A percentile compares a stretch with the other conserved stretches of the same genome.
phyloP scores from a whole-genome alignment of 1,140 invertebrate species.

The Drosophila bocki region DNA sequence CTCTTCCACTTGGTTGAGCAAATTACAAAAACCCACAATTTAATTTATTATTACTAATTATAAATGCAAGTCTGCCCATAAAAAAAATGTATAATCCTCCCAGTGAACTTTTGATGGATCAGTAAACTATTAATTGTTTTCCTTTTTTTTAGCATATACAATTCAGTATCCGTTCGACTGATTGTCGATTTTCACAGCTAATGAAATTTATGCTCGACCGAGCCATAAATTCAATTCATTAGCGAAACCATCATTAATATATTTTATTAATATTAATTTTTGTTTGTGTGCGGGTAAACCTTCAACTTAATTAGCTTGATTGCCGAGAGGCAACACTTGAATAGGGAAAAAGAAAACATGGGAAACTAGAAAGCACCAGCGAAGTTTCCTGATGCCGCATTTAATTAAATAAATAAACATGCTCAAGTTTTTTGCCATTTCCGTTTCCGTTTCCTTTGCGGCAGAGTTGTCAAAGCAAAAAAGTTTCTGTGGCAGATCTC shows the following conservation, averaged over 20 bases:
- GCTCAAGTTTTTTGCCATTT: constrained; percentile 59
- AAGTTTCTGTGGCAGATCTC: constrained; percentile 50
- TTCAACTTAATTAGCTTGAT: constrained; percentile 59
- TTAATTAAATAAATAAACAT: constrained; percentile 81
- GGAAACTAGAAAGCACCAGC: constrained; percentile 34
- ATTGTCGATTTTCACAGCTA: constrained; percentile 16
- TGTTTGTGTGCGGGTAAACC: constrained; percentile 22
- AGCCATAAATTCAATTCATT: constrained; percentile 41
- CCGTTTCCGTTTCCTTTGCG: constrained; percentile 33
- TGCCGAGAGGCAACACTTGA: constrained; percentile 28
- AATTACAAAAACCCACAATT: constrained; percentile 9
- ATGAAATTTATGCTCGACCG: constrained; percentile 27
- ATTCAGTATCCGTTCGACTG: constrained; percentile 16
- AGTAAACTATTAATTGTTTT: constrained; percentile 12
- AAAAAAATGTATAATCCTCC: constrained; percentile 5
- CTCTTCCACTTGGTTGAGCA: background rate
- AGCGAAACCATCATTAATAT: constrained; percentile 39
- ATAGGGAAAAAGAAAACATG: constrained; percentile 8
- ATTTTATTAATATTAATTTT: constrained; percentile 55
- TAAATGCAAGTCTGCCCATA: background rate
- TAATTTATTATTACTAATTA: constrained; percentile 13
- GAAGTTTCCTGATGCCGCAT: constrained; percentile 62
- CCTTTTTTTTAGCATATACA: background rate
- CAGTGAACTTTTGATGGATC: constrained; percentile 5
- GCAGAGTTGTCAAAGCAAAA: constrained; percentile 59